Percentiles rank a stretch among this genome's conserved stretches.
These are phyloP conservation scores for Allygus modestus DNA, from an alignment of 2,888 invertebrate species.

Conservation along the genomic window DNA sequence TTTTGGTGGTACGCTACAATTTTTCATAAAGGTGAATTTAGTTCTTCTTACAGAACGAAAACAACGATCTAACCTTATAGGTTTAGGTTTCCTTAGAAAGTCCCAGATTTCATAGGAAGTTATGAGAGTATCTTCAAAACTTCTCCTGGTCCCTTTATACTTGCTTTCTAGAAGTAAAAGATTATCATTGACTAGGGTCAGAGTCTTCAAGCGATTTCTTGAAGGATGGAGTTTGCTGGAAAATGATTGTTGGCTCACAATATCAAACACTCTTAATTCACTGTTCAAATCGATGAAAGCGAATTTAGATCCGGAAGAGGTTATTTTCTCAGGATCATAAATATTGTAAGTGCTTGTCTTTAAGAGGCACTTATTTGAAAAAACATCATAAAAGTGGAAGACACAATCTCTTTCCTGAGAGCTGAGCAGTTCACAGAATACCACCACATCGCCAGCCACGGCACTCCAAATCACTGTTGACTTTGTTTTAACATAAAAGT, in stretches of 20 bases:
- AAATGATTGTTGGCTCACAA: constrained; percentile 31
- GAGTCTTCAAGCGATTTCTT: constrained; percentile 27
- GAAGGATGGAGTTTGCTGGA: constrained; percentile 27
- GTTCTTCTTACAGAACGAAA: constrained; percentile 39
- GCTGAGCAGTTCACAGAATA: constrained; percentile 29
- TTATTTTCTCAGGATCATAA: constrained; percentile 51
- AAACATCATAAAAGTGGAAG: constrained; percentile 25
- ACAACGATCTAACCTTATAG: constrained; percentile 29
- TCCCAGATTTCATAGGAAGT: constrained; percentile 56
- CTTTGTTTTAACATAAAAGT: constrained; percentile 21
- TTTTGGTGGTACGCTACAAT: constrained; percentile 40
- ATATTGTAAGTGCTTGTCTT: constrained; percentile 23
- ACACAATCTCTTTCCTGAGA: constrained; percentile 45
- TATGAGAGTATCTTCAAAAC: constrained; percentile 29
- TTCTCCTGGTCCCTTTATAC: constrained; percentile 32
- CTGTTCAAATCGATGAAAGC: constrained; percentile 48
- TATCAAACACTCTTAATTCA: constrained; percentile 24
- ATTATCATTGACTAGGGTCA: constrained; percentile 44
- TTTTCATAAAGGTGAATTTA: constrained; percentile 37
- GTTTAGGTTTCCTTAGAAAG: constrained; percentile 42
- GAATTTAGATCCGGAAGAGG: constrained; percentile 40
- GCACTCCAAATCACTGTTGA: constrained; percentile 35
- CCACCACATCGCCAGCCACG: constrained; percentile 23
- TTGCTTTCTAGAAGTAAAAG: constrained; percentile 40
- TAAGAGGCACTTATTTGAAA: background rate